A percentile compares a stretch with the other conserved stretches of the same genome.
Conservation (phyloP, 1,140 invertebrate genomes). For the Lordiphosa stackelbergi region DNA sequence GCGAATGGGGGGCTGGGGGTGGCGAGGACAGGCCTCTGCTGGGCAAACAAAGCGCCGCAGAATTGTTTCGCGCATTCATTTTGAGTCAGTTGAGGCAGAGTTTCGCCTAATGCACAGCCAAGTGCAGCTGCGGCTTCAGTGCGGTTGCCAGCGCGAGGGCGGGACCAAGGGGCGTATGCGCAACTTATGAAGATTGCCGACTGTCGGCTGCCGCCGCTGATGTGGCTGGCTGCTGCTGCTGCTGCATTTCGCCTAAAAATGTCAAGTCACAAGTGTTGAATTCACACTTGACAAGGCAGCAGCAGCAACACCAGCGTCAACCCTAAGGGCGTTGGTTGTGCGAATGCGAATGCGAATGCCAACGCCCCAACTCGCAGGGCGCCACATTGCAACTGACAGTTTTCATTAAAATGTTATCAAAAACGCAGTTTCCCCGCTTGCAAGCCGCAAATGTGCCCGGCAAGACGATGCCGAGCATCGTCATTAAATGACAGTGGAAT, state of each 20-base stretch:
- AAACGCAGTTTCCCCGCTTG: slow-evolving; percentile 51
- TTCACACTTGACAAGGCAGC: slow-evolving; percentile 72
- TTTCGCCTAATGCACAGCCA: slow-evolving; percentile 57
- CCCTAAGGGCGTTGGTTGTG: slow-evolving; percentile 36
- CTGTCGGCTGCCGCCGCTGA: slow-evolving; percentile 9
- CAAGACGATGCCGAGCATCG: slow-evolving; percentile 18
- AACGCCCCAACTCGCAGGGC: slow-evolving; percentile 27
- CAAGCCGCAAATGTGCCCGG: slow-evolving; percentile 47
- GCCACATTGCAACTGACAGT: slow-evolving; percentile 63
- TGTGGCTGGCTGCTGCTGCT: slow-evolving; percentile 30
- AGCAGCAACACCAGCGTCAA: slow-evolving; percentile 17
- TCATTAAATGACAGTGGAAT: slow-evolving; percentile 33
- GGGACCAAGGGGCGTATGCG: slow-evolving; percentile 46
- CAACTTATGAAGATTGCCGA: slow-evolving; percentile 69
- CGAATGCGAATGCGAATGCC: slow-evolving; percentile 14
- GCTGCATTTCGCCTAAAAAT: slow-evolving; percentile 65
- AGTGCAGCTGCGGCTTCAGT: slow-evolving; percentile 51
- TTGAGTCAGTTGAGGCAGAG: slow-evolving; percentile 45
- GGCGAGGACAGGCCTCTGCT: slow-evolving; percentile 15
- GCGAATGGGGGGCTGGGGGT: not conserved
- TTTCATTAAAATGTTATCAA: slow-evolving; percentile 75
- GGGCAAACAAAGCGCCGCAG: slow-evolving; percentile 58
- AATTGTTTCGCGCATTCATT: slow-evolving; percentile 60
- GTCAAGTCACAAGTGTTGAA: slow-evolving; percentile 75
- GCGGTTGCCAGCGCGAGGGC: slow-evolving; percentile 11